These are phyloP conservation scores for Ladona fulva DNA, from an alignment of 1,140 invertebrate species.

Conservation along the genomic window DNA sequence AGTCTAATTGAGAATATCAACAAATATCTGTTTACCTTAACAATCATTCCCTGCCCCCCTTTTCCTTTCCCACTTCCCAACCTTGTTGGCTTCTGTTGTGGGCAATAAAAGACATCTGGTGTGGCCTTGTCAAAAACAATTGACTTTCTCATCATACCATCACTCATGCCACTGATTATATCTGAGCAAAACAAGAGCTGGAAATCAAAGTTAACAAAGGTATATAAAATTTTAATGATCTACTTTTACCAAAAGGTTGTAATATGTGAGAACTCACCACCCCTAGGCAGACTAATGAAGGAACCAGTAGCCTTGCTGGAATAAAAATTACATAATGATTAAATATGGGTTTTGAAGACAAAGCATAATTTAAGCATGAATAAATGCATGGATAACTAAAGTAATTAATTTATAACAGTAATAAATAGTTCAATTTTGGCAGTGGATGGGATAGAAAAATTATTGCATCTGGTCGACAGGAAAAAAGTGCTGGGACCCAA, in stretches of 20 bases:
- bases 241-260: background rate
- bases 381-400: too few relatives aligned
- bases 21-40: background rate
- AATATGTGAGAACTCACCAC: background rate
- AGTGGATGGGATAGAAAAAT: too few relatives aligned
- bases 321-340: background rate
- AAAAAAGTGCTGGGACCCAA: too few relatives aligned
- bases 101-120: constrained; percentile 75
- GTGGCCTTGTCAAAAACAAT: constrained; percentile 77
- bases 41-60: background rate
- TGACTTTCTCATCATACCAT: constrained; percentile 68
- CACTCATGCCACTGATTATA: constrained; percentile 25
- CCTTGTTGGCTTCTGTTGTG: constrained; percentile 61
- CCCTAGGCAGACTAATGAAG: background rate
- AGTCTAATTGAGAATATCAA: too few relatives aligned
- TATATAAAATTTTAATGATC: background rate
- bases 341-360: background rate
- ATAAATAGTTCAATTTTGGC: too few relatives aligned
- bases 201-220: background rate
- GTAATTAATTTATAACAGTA: too few relatives aligned
- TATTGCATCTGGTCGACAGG: too few relatives aligned
- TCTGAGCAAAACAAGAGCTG: background rate
- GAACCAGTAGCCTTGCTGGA: background rate
- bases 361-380: background rate
- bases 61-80: constrained; percentile 26